Percentiles rank a stretch among this genome's conserved stretches.
These are phyloP conservation scores for Lepus oiostolus DNA, from an alignment of 2,797 vertebrate genomes.

Conservation along the genomic window DNA sequence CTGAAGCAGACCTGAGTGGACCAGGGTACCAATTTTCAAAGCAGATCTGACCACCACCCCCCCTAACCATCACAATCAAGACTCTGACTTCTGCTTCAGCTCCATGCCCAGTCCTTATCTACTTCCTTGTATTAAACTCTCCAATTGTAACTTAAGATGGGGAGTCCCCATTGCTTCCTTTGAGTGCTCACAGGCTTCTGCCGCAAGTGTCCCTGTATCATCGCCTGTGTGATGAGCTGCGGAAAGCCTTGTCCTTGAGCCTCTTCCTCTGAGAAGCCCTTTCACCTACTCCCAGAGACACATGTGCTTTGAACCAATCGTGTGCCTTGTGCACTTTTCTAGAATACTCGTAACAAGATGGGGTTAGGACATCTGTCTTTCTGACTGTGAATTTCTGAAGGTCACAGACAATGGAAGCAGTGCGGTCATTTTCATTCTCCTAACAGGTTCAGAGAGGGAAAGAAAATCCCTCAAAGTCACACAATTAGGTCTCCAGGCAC, in stretches of 20 bases:
- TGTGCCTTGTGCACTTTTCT: not conserved
- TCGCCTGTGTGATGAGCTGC: not conserved
- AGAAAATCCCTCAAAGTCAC: slow-evolving; percentile 1
- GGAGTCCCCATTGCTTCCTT: not conserved
- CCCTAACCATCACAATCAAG: not conserved
- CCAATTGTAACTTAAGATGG: not conserved
- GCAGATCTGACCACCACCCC: not conserved
- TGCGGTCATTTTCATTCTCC: not conserved
- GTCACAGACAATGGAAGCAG: not conserved
- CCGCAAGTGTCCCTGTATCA: not conserved
- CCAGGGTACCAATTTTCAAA: not conserved
- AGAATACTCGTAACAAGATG: not conserved
- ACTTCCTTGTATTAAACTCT: not conserved
- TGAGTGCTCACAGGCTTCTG: not conserved
- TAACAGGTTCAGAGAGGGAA: not conserved
- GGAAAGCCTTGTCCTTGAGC: not conserved
- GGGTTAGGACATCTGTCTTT: not conserved
- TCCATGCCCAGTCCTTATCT: not conserved
- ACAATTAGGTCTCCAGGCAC: not conserved
- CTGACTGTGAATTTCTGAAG: not conserved
- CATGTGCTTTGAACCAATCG: not conserved
- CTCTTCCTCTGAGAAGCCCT: slow-evolving; percentile 10
- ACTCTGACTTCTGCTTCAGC: not conserved
- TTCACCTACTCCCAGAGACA: not conserved
- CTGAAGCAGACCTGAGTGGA: not conserved